Base-by-base conservation (phyloP, 2,113 vertebrate species). In the Clupea harengus region DNA sequence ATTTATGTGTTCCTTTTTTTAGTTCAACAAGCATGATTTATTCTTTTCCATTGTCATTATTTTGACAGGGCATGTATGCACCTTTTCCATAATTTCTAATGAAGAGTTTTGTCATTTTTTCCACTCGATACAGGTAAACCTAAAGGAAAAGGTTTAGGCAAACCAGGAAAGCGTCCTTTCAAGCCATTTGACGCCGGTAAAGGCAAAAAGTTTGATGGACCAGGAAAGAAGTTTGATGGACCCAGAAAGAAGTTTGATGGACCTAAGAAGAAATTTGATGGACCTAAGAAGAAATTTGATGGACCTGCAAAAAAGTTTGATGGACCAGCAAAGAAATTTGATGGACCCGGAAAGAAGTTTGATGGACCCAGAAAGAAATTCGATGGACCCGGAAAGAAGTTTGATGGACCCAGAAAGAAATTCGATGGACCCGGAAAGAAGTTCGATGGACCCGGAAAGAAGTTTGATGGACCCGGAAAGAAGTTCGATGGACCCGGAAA, bases 131-230 rank as follows among this genome's bases (percentile, higher is more conserved):
- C 28, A 86, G 89, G 85, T 32, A 91, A 84, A 82, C 78, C 85
- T 22, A 82, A 82, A 13, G 86, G 83, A 11, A 91, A 85, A 15
- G 52, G 85, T 64, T 13, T 39, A 39, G 82, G 84, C 3, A 94
- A 93, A 82, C 80, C 81, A 25, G 28, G 72, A 78, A 78, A 78
- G 32, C 72, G 20, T n/a, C 82, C 78, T 11, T 67, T 84, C 45
- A 88, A 85, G 49, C 44, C 52, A 20, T 50, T 87, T 11, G 50
- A 52, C n/a, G n/a, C 45, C 6, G 52, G 81, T 13, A 90, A 82
- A 72, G 83, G 81, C 4, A 91, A 86, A 50, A 32, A 50, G 18
- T 86, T 90, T 2, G 89, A 88, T 39, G 52, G 52, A 39, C 39
- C 39, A 39, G 39, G 39, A 39, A 39, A 39, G 39, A 39, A 39